phyloP scores from a whole-genome alignment of 1,140 invertebrate species.

The Zaprionus gabonicus region DNA sequence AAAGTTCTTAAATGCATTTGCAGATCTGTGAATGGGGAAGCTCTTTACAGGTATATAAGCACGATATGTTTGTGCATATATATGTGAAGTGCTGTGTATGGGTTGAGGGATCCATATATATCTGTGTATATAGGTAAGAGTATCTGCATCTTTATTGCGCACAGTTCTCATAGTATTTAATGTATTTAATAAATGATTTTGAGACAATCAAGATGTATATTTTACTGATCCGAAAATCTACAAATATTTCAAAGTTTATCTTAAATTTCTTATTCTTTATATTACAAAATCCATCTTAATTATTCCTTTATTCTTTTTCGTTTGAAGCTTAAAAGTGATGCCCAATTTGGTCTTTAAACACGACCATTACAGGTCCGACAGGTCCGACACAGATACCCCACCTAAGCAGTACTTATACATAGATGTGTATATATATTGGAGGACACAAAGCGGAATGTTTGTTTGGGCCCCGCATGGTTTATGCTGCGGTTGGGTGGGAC shows the following conservation, averaged over 20 bases:
- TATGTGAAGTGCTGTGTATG: neutral
- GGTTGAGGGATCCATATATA: too few species aligned
- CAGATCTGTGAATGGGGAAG: neutral
- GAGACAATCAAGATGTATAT: too few species aligned
- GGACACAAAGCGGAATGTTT: conserved; percentile 17
- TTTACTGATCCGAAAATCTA: neutral
- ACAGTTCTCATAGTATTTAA: too few species aligned
- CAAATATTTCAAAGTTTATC: neutral
- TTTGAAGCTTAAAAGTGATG: neutral
- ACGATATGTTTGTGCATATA: neutral
- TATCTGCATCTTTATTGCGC: too few species aligned
- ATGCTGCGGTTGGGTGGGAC: conserved; percentile 8
- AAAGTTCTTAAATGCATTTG: neutral
- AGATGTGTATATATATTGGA: too few species aligned
- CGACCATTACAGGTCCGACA: neutral
- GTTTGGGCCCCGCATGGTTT: conserved; percentile 28
- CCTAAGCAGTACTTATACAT: neutral
- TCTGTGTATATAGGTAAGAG: too few species aligned
- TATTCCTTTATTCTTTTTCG: neutral
- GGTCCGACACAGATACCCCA: neutral
- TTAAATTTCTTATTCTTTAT: neutral
- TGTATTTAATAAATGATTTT: too few species aligned
- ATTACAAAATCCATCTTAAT: neutral
- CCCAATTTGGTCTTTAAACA: neutral
- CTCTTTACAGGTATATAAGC: neutral